Evolutionary conservation across 2,797 vertebrate species (phyloP).

Genomic region (Halcyon badia): DNA sequence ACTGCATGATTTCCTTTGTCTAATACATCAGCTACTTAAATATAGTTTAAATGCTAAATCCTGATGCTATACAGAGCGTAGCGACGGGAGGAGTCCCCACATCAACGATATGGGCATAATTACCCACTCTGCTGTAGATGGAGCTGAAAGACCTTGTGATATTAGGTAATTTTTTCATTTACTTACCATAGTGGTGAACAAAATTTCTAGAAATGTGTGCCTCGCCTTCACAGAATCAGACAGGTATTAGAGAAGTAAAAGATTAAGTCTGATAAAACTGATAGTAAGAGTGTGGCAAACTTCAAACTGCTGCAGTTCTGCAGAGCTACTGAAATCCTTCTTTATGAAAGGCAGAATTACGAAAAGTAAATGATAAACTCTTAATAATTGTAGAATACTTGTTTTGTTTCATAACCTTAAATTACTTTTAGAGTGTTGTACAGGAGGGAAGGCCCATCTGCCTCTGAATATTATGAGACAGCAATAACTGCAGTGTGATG

Average conservation of each 20-base stretch:
- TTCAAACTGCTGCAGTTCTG: not conserved
- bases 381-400: conserved; percentile 32
- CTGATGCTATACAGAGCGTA: not conserved
- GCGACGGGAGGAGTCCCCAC: not conserved
- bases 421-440: conserved; percentile 26
- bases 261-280: conserved; percentile 7
- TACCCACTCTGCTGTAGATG: not conserved
- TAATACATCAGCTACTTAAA: conserved; percentile 41
- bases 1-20: conserved; percentile 53
- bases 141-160: conserved; percentile 1
- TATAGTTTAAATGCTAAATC: conserved; percentile 23
- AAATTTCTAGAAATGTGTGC: not conserved
- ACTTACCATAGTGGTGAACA: not conserved
- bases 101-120: not conserved
- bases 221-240: not conserved
- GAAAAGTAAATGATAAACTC: conserved; percentile 28
- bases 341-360: not conserved
- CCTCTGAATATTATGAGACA: not conserved
- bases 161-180: not conserved
- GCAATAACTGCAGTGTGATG: not conserved
- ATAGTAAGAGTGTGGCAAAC: not conserved
- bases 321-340: conserved; percentile 31
- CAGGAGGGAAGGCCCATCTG: conserved; percentile 34
- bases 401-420: conserved; percentile 57
- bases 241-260: not conserved